These are phyloP conservation scores for Hippasteria phrygiana DNA, from an alignment of 53 echinoderm and acorn worm species.

Conservation along the genomic window DNA sequence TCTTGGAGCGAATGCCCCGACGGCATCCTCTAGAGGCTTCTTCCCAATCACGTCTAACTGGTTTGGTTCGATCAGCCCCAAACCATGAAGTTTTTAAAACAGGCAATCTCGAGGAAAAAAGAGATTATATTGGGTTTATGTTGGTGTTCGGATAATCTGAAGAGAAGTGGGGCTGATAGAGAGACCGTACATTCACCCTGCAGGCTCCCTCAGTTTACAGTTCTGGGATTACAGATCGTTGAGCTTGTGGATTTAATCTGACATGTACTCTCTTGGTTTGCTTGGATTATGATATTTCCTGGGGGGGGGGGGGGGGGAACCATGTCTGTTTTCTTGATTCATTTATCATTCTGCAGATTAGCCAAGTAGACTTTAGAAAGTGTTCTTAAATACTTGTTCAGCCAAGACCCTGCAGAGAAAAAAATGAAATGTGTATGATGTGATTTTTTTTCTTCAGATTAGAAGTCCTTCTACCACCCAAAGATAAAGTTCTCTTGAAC, in stretches of 20 bases:
- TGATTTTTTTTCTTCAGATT: no score
- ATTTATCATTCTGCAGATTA: no score
- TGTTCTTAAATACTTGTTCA: no score
- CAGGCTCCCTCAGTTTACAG: not conserved
- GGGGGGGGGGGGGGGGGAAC: no score
- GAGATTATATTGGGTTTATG: not conserved
- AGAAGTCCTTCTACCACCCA: no score
- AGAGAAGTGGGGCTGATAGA: not conserved
- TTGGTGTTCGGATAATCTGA: slow-evolving; percentile 21
- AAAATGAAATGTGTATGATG: no score
- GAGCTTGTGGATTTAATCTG: not conserved
- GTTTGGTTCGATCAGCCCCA: not conserved
- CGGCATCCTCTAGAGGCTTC: not conserved
- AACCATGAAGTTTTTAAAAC: not conserved
- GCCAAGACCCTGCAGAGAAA: no score
- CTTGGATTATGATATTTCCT: no score
- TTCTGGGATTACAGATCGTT: not conserved
- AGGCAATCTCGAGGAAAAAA: not conserved
- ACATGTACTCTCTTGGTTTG: no score
- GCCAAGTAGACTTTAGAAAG: no score
- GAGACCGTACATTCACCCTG: not conserved
- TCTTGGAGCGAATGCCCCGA: not conserved
- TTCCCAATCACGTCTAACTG: not conserved
- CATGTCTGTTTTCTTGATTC: no score
- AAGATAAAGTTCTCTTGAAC: no score